Percentiles rank a stretch among this genome's conserved stretches.
phyloP scores from a whole-genome alignment of 2,113 vertebrate species.

The Macrotis lagotis region DNA sequence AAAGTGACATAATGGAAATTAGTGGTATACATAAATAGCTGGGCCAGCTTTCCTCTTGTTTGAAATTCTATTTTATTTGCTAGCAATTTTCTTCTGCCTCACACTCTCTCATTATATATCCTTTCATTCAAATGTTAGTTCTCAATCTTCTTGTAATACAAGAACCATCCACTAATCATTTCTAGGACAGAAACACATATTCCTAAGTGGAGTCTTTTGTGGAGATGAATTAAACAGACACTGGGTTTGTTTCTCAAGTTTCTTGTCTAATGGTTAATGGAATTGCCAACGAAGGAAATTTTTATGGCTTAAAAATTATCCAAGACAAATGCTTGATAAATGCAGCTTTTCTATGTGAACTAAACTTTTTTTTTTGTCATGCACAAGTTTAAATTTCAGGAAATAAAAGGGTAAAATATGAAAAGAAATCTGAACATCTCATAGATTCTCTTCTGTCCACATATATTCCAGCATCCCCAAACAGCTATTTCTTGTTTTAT shows the following conservation, averaged over 20 bases:
- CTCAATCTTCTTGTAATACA: conserved; percentile 53
- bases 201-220: conserved; percentile 62
- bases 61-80: conserved; percentile 70
- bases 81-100: conserved; percentile 72
- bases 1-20: conserved; percentile 58
- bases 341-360: conserved; percentile 47
- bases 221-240: conserved; percentile 55
- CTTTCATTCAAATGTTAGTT: conserved; percentile 74
- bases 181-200: conserved; percentile 71
- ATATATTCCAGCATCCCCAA: background rate
- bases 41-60: conserved; percentile 60
- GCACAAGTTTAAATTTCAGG: conserved; percentile 20
- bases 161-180: conserved; percentile 50
- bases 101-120: conserved; percentile 57
- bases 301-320: conserved; percentile 57
- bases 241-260: conserved; percentile 62
- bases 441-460: background rate
- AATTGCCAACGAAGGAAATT: conserved; percentile 66
- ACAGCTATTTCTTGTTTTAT: background rate
- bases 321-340: conserved; percentile 1
- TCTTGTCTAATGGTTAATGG: conserved; percentile 65
- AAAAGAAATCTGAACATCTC: conserved; percentile 5
- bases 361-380: conserved; percentile 56
- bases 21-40: conserved; percentile 64
- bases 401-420: conserved; percentile 30